A percentile compares a stretch with the other conserved stretches of the same genome.
These are phyloP conservation scores for Bilobella aurantiaca DNA, from an alignment of 1,140 invertebrate species.

Conservation along the genomic window DNA sequence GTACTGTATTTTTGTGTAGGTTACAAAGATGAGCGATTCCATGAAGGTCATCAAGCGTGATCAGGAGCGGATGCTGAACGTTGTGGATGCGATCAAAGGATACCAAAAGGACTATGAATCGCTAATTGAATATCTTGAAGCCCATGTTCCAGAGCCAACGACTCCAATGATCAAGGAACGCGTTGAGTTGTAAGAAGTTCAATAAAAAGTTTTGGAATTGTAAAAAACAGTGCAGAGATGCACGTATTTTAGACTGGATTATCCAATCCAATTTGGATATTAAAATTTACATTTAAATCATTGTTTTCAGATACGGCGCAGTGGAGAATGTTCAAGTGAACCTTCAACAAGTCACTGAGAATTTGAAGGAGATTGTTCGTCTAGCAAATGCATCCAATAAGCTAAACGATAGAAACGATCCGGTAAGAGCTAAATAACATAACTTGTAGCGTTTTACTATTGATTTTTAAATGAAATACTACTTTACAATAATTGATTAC, in stretches of 20 bases:
- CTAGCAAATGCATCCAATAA: constrained; percentile 81
- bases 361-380: constrained; percentile 89
- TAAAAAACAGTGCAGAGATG: neutral
- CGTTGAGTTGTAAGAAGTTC: constrained; percentile 56
- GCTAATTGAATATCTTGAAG: constrained; percentile 70
- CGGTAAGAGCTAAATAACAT: constrained; percentile 55
- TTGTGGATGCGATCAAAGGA: constrained; percentile 83
- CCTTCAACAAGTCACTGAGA: constrained; percentile 84
- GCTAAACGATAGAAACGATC: constrained; percentile 71
- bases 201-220: too few species aligned
- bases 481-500: neutral
- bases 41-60: constrained; percentile 77
- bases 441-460: too few species aligned
- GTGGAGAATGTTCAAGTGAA: constrained; percentile 86
- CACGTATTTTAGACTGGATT: neutral
- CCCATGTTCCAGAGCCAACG: constrained; percentile 50
- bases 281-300: neutral
- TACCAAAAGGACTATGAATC: constrained; percentile 89
- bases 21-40: constrained; percentile 70
- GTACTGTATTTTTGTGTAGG: constrained; percentile 45
- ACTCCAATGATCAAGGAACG: constrained; percentile 71
- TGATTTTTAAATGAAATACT: neutral
- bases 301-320: constrained; percentile 56
- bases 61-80: constrained; percentile 79
- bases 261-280: neutral